Conservation (phyloP, 2,888 invertebrate genomes). For the Erebia palarica region DNA sequence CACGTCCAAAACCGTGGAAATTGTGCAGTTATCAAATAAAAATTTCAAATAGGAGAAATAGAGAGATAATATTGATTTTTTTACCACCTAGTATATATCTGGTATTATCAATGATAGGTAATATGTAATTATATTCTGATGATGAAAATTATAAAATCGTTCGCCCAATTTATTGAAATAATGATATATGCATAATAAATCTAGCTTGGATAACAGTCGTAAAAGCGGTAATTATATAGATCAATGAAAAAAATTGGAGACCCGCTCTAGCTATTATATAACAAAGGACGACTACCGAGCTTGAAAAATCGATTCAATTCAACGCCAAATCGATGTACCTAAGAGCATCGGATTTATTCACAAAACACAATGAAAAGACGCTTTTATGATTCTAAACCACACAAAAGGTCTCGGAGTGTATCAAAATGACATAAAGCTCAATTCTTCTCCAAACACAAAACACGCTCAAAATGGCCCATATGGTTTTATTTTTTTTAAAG, state of each 20-base stretch:
- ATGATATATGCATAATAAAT: background rate
- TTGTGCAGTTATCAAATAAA: too few species aligned
- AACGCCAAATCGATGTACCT: slow-evolving; percentile 67
- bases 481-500: slow-evolving; percentile 60
- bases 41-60: too few species aligned
- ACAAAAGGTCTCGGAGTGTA: slow-evolving; percentile 77
- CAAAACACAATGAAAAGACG: slow-evolving; percentile 68
- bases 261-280: slow-evolving; percentile 57
- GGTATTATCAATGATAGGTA: too few species aligned
- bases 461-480: slow-evolving; percentile 72
- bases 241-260: slow-evolving; percentile 40
- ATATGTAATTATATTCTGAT: too few species aligned
- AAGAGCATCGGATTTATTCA: slow-evolving; percentile 62
- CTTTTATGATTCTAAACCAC: slow-evolving; percentile 62
- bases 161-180: background rate
- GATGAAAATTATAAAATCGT: background rate
- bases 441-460: slow-evolving; percentile 69
- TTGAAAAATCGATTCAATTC: slow-evolving; percentile 81
- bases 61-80: too few species aligned
- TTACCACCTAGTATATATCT: too few species aligned
- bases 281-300: slow-evolving; percentile 78
- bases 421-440: slow-evolving; percentile 81
- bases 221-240: slow-evolving; percentile 62
- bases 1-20: too few species aligned
- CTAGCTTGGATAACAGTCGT: slow-evolving; percentile 48